Evolutionary conservation across 2,797 vertebrate genomes (phyloP), one percentile per base, ranked within the genome.

Genomic region (Gastrophryne carolinensis): DNA sequence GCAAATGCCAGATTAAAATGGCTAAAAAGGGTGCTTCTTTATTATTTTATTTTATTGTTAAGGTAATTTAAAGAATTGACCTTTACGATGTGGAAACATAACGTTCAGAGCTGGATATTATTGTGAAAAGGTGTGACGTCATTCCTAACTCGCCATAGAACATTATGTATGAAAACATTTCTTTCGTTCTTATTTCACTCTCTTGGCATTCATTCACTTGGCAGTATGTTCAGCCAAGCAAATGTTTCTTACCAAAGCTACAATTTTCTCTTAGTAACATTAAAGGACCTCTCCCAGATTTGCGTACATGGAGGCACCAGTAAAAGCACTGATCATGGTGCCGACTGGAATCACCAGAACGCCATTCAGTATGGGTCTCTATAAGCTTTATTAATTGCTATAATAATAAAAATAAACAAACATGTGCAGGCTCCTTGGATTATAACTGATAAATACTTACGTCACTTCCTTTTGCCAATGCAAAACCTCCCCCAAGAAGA

Each of bases 401-500:
- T 44, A 44, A 15, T 17, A 44, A 17, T 5, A 44, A 44, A 44
- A 44, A 30, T 10, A 30, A 56, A n/a, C 13, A 3, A 15, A 12
- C 29, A 29, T n/a, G 15, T 27, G 15, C 6, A 56, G 5, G 5
- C 15, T n/a, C 15, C 39, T 41, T 41, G 15, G 5, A 30, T n/a
- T 27, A 56, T 17, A 9, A n/a, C 27, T 27, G 78, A 75, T 21
- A 80, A 41, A 72, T 39, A 76, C 79, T 82, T 91, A 99, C 97
- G 87, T 97, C 94, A 0, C 95, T 97, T 75, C 95, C 96, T 82
- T 93, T 96, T 53, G 98, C 97, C 76, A 99, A 82, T 21, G 98
- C 98, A 78, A 99, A 99, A 12, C 98, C 97, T 17, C 98, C 98
- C 54, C 98, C 98, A 9, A 99, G 92, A 54, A 99, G 94, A 82